A percentile compares a stretch with the other conserved stretches of the same genome.
Conservation (phyloP, 2,113 vertebrate genomes). For the Hemiprocne comata region DNA sequence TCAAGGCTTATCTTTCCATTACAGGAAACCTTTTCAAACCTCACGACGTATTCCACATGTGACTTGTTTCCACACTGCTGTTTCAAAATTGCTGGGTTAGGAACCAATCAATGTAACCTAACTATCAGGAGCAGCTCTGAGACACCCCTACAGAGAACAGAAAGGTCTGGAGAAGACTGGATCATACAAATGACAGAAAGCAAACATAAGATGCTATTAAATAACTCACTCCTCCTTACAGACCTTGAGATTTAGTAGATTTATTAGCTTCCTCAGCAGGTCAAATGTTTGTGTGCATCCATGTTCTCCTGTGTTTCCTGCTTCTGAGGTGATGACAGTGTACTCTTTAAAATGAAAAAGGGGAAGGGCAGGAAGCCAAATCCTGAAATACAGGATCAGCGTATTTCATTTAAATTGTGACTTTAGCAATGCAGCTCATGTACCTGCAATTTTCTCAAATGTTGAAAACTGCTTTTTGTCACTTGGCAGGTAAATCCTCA, state of each 20-base stretch:
- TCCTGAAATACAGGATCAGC: background rate
- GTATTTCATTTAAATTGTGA: background rate
- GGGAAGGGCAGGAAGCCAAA: background rate
- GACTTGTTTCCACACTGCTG: background rate
- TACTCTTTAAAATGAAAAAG: background rate
- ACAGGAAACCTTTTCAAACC: background rate
- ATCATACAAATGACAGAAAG: background rate
- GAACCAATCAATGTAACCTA: background rate
- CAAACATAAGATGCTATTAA: background rate
- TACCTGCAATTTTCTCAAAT: background rate
- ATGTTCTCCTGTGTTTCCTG: background rate
- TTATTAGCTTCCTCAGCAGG: background rate
- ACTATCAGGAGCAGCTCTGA: background rate
- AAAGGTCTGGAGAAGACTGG: background rate
- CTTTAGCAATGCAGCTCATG: rapidly evolving
- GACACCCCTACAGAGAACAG: background rate
- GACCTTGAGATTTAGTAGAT: background rate
- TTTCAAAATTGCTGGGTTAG: background rate
- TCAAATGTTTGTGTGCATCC: background rate
- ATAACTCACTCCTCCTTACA: background rate
- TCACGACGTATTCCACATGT: background rate
- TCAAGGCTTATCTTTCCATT: slow-evolving; percentile 31
- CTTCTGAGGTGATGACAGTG: background rate
- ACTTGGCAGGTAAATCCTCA: background rate
- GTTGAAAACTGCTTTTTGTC: background rate